Conservation (phyloP, 2,797 vertebrate species). For the Otolemur crassicaudatus region DNA sequence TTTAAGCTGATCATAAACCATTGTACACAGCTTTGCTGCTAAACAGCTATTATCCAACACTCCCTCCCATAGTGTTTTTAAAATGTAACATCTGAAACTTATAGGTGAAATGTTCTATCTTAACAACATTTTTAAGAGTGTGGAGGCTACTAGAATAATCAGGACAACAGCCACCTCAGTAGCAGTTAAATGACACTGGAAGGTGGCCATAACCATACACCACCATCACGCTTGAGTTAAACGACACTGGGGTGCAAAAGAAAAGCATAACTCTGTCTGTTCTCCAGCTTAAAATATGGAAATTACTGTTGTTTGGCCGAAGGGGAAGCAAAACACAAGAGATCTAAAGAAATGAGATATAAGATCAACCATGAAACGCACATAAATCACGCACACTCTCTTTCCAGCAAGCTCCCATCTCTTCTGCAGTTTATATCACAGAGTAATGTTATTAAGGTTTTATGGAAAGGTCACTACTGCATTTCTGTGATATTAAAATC, state of each 20-base stretch:
- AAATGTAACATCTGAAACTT: conserved; percentile 58
- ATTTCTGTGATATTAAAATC: conserved; percentile 86
- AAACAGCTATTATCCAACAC: not conserved
- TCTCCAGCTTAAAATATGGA: conserved; percentile 63
- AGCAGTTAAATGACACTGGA: not conserved
- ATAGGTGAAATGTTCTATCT: not conserved
- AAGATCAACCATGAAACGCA: conserved; percentile 74
- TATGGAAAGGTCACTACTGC: conserved; percentile 83
- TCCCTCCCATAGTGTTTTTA: conserved; percentile 4
- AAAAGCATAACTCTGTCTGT: conserved; percentile 55
- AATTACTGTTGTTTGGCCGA: conserved; percentile 71
- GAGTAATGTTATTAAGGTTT: conserved; percentile 83
- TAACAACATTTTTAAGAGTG: conserved; percentile 41
- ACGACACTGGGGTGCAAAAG: not conserved
- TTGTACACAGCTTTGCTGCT: not conserved
- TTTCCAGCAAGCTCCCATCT: conserved; percentile 65
- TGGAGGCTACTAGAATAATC: conserved; percentile 9
- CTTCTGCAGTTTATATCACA: conserved; percentile 70
- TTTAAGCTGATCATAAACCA: conserved; percentile 41
- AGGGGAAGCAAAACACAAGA: conserved; percentile 51
- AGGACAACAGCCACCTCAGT: not conserved
- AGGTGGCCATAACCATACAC: not conserved
- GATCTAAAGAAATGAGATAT: conserved; percentile 63
- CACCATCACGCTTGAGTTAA: not conserved
- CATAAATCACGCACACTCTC: conserved; percentile 56